These are phyloP conservation scores for Pachyrhynchus sulphureomaculatus DNA, from an alignment of 1,140 invertebrate genomes.

Conservation along the genomic window DNA sequence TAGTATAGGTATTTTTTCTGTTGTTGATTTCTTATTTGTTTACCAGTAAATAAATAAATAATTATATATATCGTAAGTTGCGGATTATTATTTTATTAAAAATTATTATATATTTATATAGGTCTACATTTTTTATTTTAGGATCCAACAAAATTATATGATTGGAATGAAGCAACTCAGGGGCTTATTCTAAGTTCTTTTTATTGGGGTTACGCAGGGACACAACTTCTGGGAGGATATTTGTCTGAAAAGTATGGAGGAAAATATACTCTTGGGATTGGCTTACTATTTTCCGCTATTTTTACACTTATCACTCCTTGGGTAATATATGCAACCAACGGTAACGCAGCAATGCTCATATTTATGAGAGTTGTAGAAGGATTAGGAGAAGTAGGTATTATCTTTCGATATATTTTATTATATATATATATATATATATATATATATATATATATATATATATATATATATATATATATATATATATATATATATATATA, in stretches of 20 bases:
- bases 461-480: no score
- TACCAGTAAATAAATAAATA: no score
- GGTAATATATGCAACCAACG: slow-evolving; percentile 60
- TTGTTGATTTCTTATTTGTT: no score
- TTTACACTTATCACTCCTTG: slow-evolving; percentile 71
- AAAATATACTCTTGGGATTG: slow-evolving; percentile 72
- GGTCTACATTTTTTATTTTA: no score
- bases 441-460: no score
- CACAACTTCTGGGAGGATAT: slow-evolving; percentile 72
- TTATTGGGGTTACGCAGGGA: slow-evolving; percentile 74
- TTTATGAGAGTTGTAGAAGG: slow-evolving; percentile 68
- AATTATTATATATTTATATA: no score
- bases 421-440: no score
- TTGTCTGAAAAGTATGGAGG: slow-evolving; percentile 75
- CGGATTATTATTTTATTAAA: no score
- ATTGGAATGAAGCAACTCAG: slow-evolving; percentile 67
- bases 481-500: no score
- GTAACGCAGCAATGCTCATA: slow-evolving; percentile 59
- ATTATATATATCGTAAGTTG: no score
- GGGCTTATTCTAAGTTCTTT: slow-evolving; percentile 67
- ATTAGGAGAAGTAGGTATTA: slow-evolving; percentile 61
- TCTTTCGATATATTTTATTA: no score
- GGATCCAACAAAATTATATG: slow-evolving; percentile 50
- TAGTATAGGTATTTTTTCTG: no score
- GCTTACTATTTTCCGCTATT: slow-evolving; percentile 71